These are phyloP conservation scores for Chrysogorgia sp. DNA, from an alignment of 92 coral and sea anemone genomes.

Conservation along the genomic window DNA sequence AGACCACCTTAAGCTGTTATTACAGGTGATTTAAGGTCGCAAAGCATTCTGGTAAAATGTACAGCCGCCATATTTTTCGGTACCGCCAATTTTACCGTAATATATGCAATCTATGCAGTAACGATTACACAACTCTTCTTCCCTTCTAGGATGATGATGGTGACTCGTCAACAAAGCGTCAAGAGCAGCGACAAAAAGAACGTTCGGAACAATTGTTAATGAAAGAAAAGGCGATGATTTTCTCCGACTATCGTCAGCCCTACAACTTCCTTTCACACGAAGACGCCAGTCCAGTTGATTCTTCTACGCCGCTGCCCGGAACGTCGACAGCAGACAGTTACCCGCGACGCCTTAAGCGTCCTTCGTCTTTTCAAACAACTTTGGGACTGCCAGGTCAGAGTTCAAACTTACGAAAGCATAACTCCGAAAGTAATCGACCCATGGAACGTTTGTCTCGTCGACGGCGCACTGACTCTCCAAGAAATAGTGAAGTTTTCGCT, in stretches of 20 bases:
- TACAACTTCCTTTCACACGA: constrained; percentile 86
- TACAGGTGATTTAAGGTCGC: no score
- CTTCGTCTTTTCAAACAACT: background rate
- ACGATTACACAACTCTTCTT: background rate
- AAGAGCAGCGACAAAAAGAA: constrained; percentile 39
- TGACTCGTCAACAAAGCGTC: background rate
- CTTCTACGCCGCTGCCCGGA: constrained; percentile 36
- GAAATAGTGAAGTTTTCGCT: background rate
- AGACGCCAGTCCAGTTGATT: constrained; percentile 54
- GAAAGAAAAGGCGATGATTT: constrained; percentile 88
- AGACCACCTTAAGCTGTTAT: no score
- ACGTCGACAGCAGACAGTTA: constrained; percentile 32
- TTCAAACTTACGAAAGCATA: constrained; percentile 9
- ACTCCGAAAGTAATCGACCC: constrained; percentile 24
- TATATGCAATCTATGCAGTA: no score
- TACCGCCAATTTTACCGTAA: no score
- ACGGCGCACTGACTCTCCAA: constrained; percentile 20
- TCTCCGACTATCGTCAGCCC: constrained; percentile 96
- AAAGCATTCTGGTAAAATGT: no score
- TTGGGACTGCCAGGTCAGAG: background rate
- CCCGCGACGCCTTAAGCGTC: constrained; percentile 30
- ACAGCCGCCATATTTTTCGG: no score
- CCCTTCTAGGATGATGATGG: constrained; percentile 2
- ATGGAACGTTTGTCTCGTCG: constrained; percentile 4
- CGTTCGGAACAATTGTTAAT: constrained; percentile 72